Evolutionary conservation across 2,888 invertebrate genomes (phyloP).

Genomic region (Rhopalosiphum nymphaeae): DNA sequence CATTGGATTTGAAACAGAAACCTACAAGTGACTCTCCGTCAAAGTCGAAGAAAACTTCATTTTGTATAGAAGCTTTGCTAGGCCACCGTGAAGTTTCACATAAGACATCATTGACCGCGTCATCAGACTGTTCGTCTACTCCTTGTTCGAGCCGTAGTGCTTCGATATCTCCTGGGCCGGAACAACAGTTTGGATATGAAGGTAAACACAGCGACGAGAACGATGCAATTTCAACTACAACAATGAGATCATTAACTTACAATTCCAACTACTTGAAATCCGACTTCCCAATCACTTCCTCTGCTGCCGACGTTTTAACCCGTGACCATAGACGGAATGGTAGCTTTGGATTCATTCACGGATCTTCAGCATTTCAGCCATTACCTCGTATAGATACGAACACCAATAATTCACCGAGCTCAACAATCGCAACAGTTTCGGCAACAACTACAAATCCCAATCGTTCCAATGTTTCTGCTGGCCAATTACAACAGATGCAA

Average conservation of each 20-base stretch:
- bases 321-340: constrained; percentile 58
- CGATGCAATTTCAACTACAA: constrained; percentile 37
- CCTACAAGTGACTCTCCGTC: constrained; percentile 14
- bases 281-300: constrained; percentile 38
- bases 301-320: constrained; percentile 68
- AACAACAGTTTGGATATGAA: constrained; percentile 40
- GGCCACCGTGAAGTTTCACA: constrained; percentile 71
- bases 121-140: constrained; percentile 65
- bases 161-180: constrained; percentile 53
- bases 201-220: constrained; percentile 44
- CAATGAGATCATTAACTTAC: neutral
- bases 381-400: constrained; percentile 61
- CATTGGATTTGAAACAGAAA: constrained; percentile 44
- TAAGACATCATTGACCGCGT: constrained; percentile 66
- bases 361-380: constrained; percentile 68
- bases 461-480: constrained; percentile 68
- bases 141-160: constrained; percentile 68
- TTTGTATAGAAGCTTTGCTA: constrained; percentile 90
- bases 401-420: constrained; percentile 24
- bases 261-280: neutral
- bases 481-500: constrained; percentile 83
- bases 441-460: constrained; percentile 56
- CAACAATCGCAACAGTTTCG: constrained; percentile 68
- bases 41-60: constrained; percentile 73
- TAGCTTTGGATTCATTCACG: constrained; percentile 59